phyloP scores from a whole-genome alignment of 2,888 invertebrate genomes.

The Tryphoninae sp. region DNA sequence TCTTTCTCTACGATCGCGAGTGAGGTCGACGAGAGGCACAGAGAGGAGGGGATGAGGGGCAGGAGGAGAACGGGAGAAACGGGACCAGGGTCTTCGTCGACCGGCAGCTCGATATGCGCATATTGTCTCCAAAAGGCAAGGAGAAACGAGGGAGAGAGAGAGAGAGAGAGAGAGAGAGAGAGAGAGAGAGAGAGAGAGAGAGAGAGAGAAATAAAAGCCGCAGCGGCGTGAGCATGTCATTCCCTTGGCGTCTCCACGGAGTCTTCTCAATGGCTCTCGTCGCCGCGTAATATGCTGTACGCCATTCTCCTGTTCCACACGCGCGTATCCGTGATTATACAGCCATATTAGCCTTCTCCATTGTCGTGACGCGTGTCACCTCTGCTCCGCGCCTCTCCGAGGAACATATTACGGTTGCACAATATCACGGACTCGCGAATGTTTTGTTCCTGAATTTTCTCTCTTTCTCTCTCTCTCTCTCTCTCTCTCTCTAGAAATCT shows the following conservation, averaged over 20 bases:
- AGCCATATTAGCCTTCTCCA: conserved; percentile 62
- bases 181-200: conserved; percentile 21
- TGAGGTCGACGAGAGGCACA: conserved; percentile 31
- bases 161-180: conserved; percentile 16
- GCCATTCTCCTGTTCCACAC: conserved; percentile 41
- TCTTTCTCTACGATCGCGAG: conserved; percentile 34
- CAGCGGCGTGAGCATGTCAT: conserved; percentile 31
- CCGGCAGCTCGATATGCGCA: conserved; percentile 22
- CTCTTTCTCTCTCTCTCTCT: not conserved
- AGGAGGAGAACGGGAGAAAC: conserved; percentile 27
- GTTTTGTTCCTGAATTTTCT: conserved; percentile 36
- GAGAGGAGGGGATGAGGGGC: conserved; percentile 6
- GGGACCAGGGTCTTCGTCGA: conserved; percentile 44
- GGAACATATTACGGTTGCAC: conserved; percentile 55
- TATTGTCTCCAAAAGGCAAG: conserved; percentile 49
- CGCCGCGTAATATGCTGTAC: conserved; percentile 35
- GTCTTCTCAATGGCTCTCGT: conserved; percentile 42
- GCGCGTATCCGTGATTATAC: conserved; percentile 56
- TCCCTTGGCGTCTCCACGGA: conserved; percentile 19
- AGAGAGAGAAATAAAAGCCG: conserved; percentile 18
- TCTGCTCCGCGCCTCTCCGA: conserved; percentile 57
- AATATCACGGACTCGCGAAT: conserved; percentile 51
- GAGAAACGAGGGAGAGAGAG: conserved; percentile 31
- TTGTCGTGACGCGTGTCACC: conserved; percentile 65
- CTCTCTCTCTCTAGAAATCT: not conserved